Evolutionary conservation across 2,888 invertebrate species (phyloP).

Genomic region (Trissolcus japonicus): DNA sequence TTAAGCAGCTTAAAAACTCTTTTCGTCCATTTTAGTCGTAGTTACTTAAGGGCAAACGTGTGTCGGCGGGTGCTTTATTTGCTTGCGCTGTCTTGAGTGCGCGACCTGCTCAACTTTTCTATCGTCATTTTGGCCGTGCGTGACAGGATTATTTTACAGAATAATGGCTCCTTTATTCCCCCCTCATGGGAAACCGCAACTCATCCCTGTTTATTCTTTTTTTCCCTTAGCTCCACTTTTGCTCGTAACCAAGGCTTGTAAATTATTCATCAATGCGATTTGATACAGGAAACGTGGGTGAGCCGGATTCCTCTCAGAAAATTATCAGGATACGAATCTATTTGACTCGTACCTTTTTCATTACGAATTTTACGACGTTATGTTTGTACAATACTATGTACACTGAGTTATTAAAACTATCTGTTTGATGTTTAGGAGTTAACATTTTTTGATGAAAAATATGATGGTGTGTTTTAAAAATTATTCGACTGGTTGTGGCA

Average conservation of each 20-base stretch:
- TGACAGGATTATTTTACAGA: conserved; percentile 47
- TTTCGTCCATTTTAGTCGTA: conserved; percentile 42
- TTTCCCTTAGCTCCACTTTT: background rate
- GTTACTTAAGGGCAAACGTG: conserved; percentile 51
- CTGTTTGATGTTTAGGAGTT: no score
- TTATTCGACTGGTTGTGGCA: no score
- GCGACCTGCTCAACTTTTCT: conserved; percentile 44
- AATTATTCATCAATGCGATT: conserved; percentile 51
- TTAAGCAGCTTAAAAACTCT: conserved; percentile 56
- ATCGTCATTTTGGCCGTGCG: conserved; percentile 47
- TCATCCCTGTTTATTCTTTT: background rate
- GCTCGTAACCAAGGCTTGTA: conserved; percentile 25
- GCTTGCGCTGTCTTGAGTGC: conserved; percentile 30
- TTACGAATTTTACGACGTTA: no score
- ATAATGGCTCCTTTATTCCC: conserved; percentile 19
- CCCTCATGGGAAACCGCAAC: background rate
- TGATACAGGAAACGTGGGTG: conserved; percentile 30
- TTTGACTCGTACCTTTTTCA: conserved; percentile 35
- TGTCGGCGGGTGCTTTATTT: conserved; percentile 40
- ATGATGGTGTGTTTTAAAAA: no score
- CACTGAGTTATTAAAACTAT: no score
- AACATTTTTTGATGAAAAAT: no score
- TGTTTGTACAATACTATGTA: no score
- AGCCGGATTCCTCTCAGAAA: conserved; percentile 20
- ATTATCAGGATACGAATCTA: conserved; percentile 43